Base-by-base conservation (phyloP, 1,140 invertebrate species). In the Euwallacea similis region DNA sequence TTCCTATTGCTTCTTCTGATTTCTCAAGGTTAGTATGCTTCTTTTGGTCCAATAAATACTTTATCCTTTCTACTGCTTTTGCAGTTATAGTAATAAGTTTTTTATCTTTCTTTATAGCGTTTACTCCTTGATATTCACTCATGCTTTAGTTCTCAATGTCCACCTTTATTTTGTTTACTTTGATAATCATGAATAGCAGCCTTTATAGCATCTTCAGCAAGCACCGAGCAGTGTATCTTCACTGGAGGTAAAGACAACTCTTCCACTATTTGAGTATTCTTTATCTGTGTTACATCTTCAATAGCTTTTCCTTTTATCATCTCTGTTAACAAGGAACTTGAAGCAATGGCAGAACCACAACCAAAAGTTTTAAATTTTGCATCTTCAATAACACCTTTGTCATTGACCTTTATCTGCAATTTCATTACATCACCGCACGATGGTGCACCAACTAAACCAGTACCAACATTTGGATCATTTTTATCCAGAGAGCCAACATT, bases 381-480 rank as follows among this genome's bases (percentile, higher is more conserved):
- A 86, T 99, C 98, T 80, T 98, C 85, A 61, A 99, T 99, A 82
- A 97, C 98, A 72, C 98, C 98, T 85, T 96, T 87, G n/a, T 96
- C 92, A 81, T 99, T 97, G 65, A 98, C 91, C 79, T 91, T 94
- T 70, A 99, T 96, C 81, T 99, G 98, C 43, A 99, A 83, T 84
- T 99, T 99, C 98, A 99, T 99, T 0, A 99, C 98, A 88, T 99
- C 98, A 47, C 98, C 98, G 84, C 98, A 99, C 50, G 98, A 98
- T 42, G 98, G 98, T 15, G 98, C 98, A 53, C 98, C 98, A 21
- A 99, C 98, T 11, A 99, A 85, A 0, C 98, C 98, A 42, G 98
- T 99, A 6, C 98, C 98, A 54, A 99, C 97, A 76, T 87, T 91
- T 58, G 88, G 87, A 76, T 99, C 95, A 81, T 95, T 93, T 81